Evolutionary conservation across 2,113 vertebrate species (phyloP).

Genomic region (Acrocephalus kingi): DNA sequence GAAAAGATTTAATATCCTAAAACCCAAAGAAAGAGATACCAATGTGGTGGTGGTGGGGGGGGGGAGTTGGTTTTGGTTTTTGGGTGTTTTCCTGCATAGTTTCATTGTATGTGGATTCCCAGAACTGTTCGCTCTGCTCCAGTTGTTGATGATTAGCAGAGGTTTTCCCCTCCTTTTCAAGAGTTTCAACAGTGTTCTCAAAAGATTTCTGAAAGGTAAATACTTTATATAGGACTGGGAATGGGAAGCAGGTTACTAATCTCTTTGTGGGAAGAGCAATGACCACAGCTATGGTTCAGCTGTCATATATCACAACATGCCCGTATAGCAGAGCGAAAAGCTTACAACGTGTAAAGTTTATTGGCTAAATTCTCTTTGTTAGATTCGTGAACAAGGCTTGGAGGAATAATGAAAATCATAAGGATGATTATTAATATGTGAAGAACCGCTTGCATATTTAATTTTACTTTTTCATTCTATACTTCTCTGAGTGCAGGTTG

Average conservation of each 20-base stretch:
- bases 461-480: background rate
- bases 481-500: background rate
- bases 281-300: background rate
- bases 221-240: background rate
- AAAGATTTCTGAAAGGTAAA: background rate
- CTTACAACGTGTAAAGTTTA: background rate
- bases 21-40: background rate
- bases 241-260: background rate
- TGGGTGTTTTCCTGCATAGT: fast-evolving
- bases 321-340: background rate
- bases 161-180: background rate
- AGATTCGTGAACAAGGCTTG: background rate
- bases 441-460: background rate
- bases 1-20: background rate
- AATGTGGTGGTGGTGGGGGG: background rate
- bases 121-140: background rate
- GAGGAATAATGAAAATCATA: background rate
- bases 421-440: no score
- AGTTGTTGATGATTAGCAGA: no score
- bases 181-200: background rate
- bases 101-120: fast-evolving
- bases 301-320: background rate
- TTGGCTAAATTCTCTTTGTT: background rate
- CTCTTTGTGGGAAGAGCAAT: background rate
- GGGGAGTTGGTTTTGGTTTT: fast-evolving